phyloP scores from a whole-genome alignment of 2,113 vertebrate species.

The Salvator merianae region DNA sequence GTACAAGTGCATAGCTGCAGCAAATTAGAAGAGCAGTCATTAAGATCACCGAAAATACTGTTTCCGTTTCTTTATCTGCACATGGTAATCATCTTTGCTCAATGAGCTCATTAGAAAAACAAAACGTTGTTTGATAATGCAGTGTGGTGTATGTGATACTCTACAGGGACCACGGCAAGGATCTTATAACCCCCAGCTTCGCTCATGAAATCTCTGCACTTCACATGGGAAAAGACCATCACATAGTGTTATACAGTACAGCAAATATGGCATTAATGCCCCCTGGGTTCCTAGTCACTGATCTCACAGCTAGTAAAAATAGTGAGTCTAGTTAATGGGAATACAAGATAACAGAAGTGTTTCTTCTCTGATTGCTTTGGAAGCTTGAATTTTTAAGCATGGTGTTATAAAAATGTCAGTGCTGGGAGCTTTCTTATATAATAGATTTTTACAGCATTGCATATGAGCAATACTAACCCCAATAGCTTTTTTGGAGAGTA shows the following conservation, averaged over 20 bases:
- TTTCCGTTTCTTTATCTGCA: slow-evolving; percentile 34
- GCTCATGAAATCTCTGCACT: slow-evolving; percentile 19
- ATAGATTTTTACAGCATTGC: slow-evolving; percentile 30
- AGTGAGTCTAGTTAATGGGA: slow-evolving; percentile 41
- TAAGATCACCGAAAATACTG: neutral
- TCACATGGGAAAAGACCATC: slow-evolving; percentile 30
- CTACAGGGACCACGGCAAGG: slow-evolving; percentile 27
- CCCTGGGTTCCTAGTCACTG: slow-evolving; percentile 34
- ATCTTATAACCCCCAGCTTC: slow-evolving; percentile 18
- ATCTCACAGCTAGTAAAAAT: slow-evolving; percentile 39
- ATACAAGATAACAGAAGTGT: slow-evolving; percentile 33
- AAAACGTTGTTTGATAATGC: slow-evolving; percentile 46
- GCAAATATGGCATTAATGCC: slow-evolving; percentile 14
- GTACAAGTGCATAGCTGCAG: neutral
- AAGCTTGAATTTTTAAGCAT: slow-evolving; percentile 42
- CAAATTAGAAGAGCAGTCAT: slow-evolving; percentile 29
- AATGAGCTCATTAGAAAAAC: slow-evolving; percentile 57
- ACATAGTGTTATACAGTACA: slow-evolving; percentile 3
- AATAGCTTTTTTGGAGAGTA: slow-evolving; percentile 42
- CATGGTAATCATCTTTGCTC: slow-evolving; percentile 37
- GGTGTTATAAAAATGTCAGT: slow-evolving; percentile 54
- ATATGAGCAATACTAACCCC: slow-evolving; percentile 23
- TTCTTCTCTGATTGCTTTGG: slow-evolving; percentile 29
- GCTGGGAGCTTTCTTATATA: slow-evolving; percentile 40
- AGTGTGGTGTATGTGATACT: slow-evolving; percentile 17